Conservation (phyloP, 1,140 invertebrate species). For the Anoplolepis gracilipes region DNA sequence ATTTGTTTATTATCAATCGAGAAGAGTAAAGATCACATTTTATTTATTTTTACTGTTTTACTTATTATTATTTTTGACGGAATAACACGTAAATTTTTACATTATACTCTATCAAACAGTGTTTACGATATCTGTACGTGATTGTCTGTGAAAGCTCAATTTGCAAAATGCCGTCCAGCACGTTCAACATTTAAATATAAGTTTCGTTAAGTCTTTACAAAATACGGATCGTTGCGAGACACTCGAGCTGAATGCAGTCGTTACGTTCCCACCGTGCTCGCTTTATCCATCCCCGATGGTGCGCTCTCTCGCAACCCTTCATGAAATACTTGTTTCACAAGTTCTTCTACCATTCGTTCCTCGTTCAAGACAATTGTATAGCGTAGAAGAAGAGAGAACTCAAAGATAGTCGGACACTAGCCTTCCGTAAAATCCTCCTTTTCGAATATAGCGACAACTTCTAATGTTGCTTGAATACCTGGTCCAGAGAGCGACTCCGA, state of each 20-base stretch:
- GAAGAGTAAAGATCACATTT: background rate
- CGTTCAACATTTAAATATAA: constrained; percentile 69
- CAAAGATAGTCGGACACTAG: constrained; percentile 55
- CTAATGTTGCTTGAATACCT: constrained; percentile 43
- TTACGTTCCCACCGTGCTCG: constrained; percentile 64
- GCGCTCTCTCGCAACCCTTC: constrained; percentile 20
- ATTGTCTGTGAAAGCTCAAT: background rate
- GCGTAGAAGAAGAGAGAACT: constrained; percentile 14
- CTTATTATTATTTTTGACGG: no score
- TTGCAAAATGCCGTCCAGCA: constrained; percentile 21
- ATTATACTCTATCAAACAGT: constrained; percentile 2
- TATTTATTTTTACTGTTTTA: no score
- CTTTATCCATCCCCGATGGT: constrained; percentile 24
- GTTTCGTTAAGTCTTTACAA: constrained; percentile 65
- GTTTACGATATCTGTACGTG: background rate
- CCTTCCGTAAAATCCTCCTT: constrained; percentile 44
- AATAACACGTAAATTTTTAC: constrained; percentile 60
- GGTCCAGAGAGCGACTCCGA: background rate
- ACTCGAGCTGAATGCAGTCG: constrained; percentile 76
- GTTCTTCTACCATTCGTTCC: constrained; percentile 60
- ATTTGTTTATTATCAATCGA: background rate
- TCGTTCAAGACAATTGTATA: constrained; percentile 69
- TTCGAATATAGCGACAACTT: constrained; percentile 68
- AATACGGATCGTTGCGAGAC: constrained; percentile 67
- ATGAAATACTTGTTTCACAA: constrained; percentile 17